A percentile compares a stretch with the other conserved stretches of the same genome.
Evolutionary conservation across 2,113 vertebrate genomes (phyloP).

Genomic region (Gymnobelideus leadbeateri): DNA sequence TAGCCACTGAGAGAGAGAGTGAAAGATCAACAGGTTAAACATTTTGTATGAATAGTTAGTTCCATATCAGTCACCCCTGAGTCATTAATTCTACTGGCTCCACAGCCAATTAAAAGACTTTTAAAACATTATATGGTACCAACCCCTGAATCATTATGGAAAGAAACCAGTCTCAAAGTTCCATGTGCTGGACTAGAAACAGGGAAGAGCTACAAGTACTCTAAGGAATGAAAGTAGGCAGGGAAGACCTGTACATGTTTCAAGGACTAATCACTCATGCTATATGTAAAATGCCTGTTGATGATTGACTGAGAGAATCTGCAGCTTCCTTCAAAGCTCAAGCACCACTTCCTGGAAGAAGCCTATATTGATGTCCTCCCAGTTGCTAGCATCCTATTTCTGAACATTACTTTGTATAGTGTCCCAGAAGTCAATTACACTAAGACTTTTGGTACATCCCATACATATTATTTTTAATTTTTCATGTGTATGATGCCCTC

Average conservation of each 20-base stretch:
- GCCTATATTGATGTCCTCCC: neutral
- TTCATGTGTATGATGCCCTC: neutral
- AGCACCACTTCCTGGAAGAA: neutral
- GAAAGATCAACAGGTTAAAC: neutral
- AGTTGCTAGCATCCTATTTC: neutral
- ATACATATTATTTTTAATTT: neutral
- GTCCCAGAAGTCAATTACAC: neutral
- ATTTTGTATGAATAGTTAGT: neutral
- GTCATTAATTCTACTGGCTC: neutral
- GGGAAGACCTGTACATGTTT: neutral
- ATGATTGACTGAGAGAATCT: neutral
- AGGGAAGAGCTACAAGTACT: neutral
- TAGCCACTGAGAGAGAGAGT: neutral
- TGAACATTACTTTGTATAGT: neutral
- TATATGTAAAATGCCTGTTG: neutral
- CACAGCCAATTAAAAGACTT: neutral
- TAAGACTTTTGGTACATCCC: neutral
- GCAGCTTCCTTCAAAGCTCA: neutral
- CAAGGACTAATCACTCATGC: neutral
- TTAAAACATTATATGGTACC: neutral
- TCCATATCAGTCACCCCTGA: neutral
- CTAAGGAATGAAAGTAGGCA: neutral
- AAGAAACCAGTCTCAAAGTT: neutral
- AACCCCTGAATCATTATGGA: conserved; percentile 2
- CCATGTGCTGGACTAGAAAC: neutral